A percentile compares a stretch with the other conserved stretches of the same genome.
Conservation (phyloP, 2,113 vertebrate species). For the Mionectes macconnelli region DNA sequence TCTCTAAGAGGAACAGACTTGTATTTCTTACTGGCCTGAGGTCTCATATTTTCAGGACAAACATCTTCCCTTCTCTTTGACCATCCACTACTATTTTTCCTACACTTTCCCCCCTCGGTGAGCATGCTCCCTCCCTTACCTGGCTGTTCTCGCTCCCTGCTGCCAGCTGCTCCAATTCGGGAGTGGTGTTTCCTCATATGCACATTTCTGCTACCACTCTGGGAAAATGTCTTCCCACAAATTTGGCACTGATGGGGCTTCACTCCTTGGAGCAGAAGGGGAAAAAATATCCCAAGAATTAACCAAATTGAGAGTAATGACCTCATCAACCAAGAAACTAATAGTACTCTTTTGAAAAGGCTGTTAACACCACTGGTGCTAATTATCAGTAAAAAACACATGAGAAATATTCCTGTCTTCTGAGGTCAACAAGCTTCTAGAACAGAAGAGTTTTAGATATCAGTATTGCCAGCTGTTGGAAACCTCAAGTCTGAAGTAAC, state of each 20-base stretch:
- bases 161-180: conserved; percentile 72
- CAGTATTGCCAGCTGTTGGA: not conserved
- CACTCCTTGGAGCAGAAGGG: conserved; percentile 81
- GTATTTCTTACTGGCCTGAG: not conserved
- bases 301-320: not conserved
- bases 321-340: not conserved
- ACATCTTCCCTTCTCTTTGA: not conserved
- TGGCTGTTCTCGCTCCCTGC: conserved; percentile 73
- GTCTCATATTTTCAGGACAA: not conserved
- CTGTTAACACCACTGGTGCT: not conserved
- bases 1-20: not conserved
- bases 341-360: not conserved
- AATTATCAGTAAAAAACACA: not conserved
- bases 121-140: conserved; percentile 57
- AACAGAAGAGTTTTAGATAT: not conserved
- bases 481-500: not conserved
- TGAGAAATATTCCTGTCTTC: not conserved
- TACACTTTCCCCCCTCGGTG: not conserved
- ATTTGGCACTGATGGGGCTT: conserved; percentile 95
- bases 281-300: not conserved
- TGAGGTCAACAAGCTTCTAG: not conserved
- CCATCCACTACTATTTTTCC: not conserved
- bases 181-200: conserved; percentile 94
- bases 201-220: conserved; percentile 96
- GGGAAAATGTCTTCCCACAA: conserved; percentile 96